Base-by-base conservation (phyloP, 1,140 invertebrate genomes). In the Apis dorsata region DNA sequence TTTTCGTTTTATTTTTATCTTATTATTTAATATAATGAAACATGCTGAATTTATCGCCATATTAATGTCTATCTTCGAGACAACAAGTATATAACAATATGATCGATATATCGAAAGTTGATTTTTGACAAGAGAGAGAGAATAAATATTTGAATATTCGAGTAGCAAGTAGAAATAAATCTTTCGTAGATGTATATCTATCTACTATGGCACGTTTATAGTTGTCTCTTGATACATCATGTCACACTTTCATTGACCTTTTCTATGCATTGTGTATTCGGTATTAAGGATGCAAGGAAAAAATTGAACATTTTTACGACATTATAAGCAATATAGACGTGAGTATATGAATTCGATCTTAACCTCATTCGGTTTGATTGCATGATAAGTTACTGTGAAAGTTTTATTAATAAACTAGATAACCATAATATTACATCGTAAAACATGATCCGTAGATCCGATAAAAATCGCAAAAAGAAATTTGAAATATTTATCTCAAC, bases 201-300 rank as follows among this genome's bases (percentile, higher is more conserved):
- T n/a, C 2, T 70, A 21, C 44, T 15, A 7, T 44, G 7, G 21
- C 55, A 51, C 44, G 44, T 8, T 24, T 17, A 17, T 0, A 8
- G 7, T 28, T 71, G 51, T 71, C 12, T 10, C 72, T 63, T 21
- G 44, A 34, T 79, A 34, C 21, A 11, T 19, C 10, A 9, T 62
- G 59, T 80, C 59, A 55, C 10, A 55, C 59, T 73, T 73, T 73
- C 70, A 24, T 73, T 73, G 49, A 73, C 17, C 28, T 65, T 44
- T 21, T 77, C 13, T 10, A 51, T 49, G 0, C 15, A 51, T 55
- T 53, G 17, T 28, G 7, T 4, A 49, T 60, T 70, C 1, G 0
- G 11, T 11, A 51, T 60, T 60, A 12, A 21, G n/a, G 59, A 11
- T 60, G 10, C 1, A n/a, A 24, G 0, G 24, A 24, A 53, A 71